Percentiles rank a stretch among this genome's conserved stretches.
Evolutionary conservation across 37 sponge, comb jelly and placozoan genomes (phyloP).

Genomic region (Lycopodina hypogea): DNA sequence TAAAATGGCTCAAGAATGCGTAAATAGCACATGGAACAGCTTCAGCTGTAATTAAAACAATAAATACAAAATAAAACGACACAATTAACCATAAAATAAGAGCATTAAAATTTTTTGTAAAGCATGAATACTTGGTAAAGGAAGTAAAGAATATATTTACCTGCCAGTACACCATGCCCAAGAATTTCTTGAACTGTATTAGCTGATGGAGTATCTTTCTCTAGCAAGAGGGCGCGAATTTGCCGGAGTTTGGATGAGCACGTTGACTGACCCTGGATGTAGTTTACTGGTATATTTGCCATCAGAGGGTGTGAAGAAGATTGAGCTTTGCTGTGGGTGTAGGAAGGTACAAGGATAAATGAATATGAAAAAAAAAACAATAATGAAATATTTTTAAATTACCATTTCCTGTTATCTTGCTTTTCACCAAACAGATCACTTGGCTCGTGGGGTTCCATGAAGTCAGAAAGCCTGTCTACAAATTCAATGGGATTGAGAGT

Average conservation of each 20-base stretch:
- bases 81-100: not conserved
- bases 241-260: slow-evolving; percentile 35
- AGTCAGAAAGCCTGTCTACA: slow-evolving; percentile 36
- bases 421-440: not conserved
- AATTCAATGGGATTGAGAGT: slow-evolving; percentile 30
- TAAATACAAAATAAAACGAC: not conserved
- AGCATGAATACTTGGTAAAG: no score
- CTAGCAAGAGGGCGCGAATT: slow-evolving; percentile 29
- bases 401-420: not conserved
- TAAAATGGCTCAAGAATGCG: slow-evolving; percentile 58
- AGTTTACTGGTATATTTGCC: not conserved
- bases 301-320: not conserved
- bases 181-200: slow-evolving; percentile 38
- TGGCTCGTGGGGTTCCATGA: slow-evolving; percentile 31
- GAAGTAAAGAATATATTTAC: no score
- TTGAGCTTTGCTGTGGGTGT: not conserved
- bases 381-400: not conserved
- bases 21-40: slow-evolving; percentile 73
- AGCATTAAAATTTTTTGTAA: not conserved
- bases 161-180: slow-evolving; percentile 65
- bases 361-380: not conserved
- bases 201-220: slow-evolving; percentile 36
- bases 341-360: not conserved
- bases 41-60: slow-evolving; percentile 31
- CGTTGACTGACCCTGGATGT: slow-evolving; percentile 18